Conservation (phyloP, 30 jellyfish, hydroid and myxozoan genomes). For the Aurelia aurita region DNA sequence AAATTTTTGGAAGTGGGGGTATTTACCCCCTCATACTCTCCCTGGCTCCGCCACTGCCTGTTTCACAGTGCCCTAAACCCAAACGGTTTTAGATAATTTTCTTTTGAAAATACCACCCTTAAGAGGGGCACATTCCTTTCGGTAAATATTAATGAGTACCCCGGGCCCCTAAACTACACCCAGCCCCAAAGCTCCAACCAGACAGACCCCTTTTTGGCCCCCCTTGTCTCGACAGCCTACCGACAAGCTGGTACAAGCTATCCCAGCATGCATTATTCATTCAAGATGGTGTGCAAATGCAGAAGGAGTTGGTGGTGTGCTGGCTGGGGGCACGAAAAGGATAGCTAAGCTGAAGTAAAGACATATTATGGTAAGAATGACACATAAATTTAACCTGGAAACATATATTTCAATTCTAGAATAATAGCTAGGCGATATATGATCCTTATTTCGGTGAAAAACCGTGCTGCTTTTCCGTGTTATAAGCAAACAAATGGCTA, state of each 20-base stretch:
- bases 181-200: too few species aligned
- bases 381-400: neutral
- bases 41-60: too few species aligned
- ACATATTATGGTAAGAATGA: neutral
- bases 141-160: too few species aligned
- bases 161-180: too few species aligned
- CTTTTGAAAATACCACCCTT: too few species aligned
- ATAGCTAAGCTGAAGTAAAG: neutral
- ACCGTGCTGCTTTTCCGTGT: neutral
- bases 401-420: neutral
- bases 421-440: neutral
- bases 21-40: too few species aligned
- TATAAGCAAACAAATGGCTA: too few species aligned
- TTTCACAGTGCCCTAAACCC: too few species aligned
- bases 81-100: too few species aligned
- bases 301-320: conserved; percentile 39
- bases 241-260: conserved; percentile 34
- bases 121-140: too few species aligned
- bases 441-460: neutral
- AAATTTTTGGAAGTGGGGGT: too few species aligned
- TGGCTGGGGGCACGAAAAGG: conserved; percentile 20
- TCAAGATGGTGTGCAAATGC: conserved; percentile 47
- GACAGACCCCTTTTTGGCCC: neutral
- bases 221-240: neutral
- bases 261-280: conserved; percentile 38